A percentile compares a stretch with the other conserved stretches of the same genome.
These are phyloP conservation scores for Ammospiza caudacuta DNA, from an alignment of 2,113 vertebrate genomes.

Conservation along the genomic window DNA sequence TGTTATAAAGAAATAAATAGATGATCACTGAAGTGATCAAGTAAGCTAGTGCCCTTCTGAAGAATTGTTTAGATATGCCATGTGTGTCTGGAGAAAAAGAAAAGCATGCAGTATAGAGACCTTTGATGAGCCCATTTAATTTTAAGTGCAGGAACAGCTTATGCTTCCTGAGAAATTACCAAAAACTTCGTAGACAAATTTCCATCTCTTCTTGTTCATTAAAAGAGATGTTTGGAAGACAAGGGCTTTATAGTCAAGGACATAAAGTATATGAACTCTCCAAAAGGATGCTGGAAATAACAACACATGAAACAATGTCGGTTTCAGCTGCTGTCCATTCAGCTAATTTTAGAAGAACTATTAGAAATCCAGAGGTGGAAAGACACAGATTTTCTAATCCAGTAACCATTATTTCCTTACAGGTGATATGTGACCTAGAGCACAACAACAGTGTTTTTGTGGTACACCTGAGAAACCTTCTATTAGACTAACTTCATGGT, in stretches of 20 bases:
- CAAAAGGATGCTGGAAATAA: background rate
- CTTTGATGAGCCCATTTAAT: background rate
- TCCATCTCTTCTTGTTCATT: background rate
- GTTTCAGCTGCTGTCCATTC: background rate
- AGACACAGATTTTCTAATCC: background rate
- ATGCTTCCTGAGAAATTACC: background rate
- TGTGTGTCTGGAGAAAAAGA: background rate
- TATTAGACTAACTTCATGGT: background rate
- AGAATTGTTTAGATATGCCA: background rate
- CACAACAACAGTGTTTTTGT: background rate
- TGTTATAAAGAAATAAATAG: constrained; percentile 8
- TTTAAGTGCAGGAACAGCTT: background rate
- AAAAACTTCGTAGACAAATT: background rate
- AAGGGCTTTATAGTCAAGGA: background rate
- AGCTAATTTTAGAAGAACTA: constrained; percentile 19
- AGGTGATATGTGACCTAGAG: background rate
- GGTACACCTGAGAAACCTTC: background rate
- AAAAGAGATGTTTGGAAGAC: constrained; percentile 32
- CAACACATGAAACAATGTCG: background rate
- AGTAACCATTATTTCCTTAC: constrained; percentile 13
- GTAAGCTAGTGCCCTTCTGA: background rate
- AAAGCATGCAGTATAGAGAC: background rate
- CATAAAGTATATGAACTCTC: background rate
- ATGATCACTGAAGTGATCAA: constrained; percentile 10
- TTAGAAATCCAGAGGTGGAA: background rate